Conservation (phyloP, 1,140 invertebrate genomes). For the Saccostrea glomerata region DNA sequence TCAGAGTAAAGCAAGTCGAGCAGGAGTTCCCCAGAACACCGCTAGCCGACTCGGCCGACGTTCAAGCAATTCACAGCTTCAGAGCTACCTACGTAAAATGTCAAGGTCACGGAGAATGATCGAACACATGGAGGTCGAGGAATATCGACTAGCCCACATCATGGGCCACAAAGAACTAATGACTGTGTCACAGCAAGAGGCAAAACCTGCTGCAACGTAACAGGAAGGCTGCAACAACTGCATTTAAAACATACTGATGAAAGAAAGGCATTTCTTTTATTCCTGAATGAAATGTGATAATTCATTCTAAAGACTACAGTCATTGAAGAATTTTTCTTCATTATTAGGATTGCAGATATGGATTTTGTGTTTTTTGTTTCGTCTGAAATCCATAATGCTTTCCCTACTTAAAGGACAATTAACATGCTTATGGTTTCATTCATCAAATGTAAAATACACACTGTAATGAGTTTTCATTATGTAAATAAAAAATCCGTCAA, state of each 20-base stretch:
- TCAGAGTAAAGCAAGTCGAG: slow-evolving; percentile 22
- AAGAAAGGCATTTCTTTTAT: not conserved
- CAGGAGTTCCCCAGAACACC: slow-evolving; percentile 50
- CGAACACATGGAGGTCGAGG: slow-evolving; percentile 60
- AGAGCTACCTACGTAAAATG: slow-evolving; percentile 67
- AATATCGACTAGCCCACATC: slow-evolving; percentile 50
- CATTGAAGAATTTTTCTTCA: not conserved
- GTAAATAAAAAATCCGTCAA: not conserved
- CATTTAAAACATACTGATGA: not conserved
- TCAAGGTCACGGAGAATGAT: slow-evolving; percentile 58
- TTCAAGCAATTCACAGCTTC: slow-evolving; percentile 60
- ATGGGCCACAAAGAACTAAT: slow-evolving; percentile 51
- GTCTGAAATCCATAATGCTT: not conserved
- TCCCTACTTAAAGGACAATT: not conserved
- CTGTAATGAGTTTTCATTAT: not conserved
- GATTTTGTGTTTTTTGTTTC: slow-evolving; percentile 11
- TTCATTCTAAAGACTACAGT: slow-evolving; percentile 1
- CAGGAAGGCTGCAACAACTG: not conserved
- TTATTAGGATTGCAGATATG: not conserved
- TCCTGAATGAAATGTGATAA: not conserved
- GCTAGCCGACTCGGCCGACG: slow-evolving; percentile 48
- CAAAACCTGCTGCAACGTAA: not conserved
- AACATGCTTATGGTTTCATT: not conserved
- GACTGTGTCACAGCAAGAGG: slow-evolving; percentile 35
- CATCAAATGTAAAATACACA: not conserved